These are phyloP conservation scores for Alligator sinensis DNA, from an alignment of 2,113 vertebrate species.

Conservation along the genomic window DNA sequence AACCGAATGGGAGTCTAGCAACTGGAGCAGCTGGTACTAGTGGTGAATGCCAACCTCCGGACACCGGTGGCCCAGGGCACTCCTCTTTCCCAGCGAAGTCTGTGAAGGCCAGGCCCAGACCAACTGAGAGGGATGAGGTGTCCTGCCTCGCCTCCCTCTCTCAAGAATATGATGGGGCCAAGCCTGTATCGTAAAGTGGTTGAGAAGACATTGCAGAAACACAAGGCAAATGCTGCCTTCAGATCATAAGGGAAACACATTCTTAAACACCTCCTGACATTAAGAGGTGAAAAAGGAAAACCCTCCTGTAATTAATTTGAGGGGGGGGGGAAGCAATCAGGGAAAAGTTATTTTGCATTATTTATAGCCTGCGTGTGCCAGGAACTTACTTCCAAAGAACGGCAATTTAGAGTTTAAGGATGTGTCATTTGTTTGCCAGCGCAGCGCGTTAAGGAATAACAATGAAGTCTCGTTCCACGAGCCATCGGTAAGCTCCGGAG, in stretches of 20 bases:
- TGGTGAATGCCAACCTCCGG: neutral
- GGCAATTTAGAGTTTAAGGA: constrained; percentile 72
- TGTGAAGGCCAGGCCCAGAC: neutral
- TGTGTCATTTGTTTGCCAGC: constrained; percentile 51
- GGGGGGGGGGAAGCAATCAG: constrained; percentile 64
- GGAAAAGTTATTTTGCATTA: constrained; percentile 67
- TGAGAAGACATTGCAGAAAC: neutral
- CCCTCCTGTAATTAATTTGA: constrained; percentile 30
- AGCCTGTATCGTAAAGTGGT: neutral
- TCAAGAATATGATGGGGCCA: neutral
- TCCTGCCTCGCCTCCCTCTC: neutral
- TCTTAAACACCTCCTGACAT: neutral
- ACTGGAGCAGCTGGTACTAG: neutral
- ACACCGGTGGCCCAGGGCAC: neutral
- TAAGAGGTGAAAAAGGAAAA: neutral
- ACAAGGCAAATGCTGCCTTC: neutral
- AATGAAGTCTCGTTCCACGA: constrained; percentile 34
- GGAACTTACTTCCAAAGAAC: constrained; percentile 65
- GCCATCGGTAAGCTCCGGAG: neutral
- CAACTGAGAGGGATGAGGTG: neutral
- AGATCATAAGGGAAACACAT: neutral
- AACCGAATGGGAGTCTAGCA: neutral
- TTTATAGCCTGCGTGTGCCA: constrained; percentile 69
- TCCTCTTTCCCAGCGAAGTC: neutral
- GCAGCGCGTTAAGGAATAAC: constrained; percentile 58